Conservation (phyloP, 2,888 invertebrate genomes). For the Polymixis lichenea region DNA sequence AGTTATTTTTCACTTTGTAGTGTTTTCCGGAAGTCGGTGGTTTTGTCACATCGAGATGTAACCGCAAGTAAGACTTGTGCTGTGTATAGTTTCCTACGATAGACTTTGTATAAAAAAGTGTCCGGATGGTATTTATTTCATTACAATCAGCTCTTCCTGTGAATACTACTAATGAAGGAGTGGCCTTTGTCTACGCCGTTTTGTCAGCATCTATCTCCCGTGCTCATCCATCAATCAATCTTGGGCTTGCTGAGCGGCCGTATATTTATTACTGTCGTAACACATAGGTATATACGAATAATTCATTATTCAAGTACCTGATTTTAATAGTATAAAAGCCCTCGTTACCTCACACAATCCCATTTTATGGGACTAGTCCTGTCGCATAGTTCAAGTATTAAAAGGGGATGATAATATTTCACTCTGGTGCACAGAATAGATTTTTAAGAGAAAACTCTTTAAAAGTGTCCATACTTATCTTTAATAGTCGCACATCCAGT, state of each 20-base stretch:
- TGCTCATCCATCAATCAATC: constrained; percentile 41
- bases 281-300: constrained; percentile 6
- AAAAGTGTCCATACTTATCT: constrained; percentile 43
- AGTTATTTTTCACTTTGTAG: too few relatives aligned
- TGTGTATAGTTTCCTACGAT: background rate
- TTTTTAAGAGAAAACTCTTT: constrained; percentile 46
- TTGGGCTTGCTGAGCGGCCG: constrained; percentile 22
- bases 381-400: constrained; percentile 39
- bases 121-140: background rate
- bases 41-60: background rate
- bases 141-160: background rate
- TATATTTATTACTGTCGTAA: constrained; percentile 26
- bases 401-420: constrained; percentile 46
- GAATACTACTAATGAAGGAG: constrained; percentile 26
- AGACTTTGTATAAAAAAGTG: background rate
- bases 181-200: constrained; percentile 20
- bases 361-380: constrained; percentile 11
- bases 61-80: background rate
- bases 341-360: background rate
- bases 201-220: constrained; percentile 15
- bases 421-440: constrained; percentile 41
- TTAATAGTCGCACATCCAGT: constrained; percentile 13
- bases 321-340: constrained; percentile 22
- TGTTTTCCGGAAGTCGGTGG: too few relatives aligned
- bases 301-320: constrained; percentile 24